Evolutionary conservation across 2,797 vertebrate species (phyloP), one percentile per base, ranked within the genome.

Genomic region (Psittacula derbiana): DNA sequence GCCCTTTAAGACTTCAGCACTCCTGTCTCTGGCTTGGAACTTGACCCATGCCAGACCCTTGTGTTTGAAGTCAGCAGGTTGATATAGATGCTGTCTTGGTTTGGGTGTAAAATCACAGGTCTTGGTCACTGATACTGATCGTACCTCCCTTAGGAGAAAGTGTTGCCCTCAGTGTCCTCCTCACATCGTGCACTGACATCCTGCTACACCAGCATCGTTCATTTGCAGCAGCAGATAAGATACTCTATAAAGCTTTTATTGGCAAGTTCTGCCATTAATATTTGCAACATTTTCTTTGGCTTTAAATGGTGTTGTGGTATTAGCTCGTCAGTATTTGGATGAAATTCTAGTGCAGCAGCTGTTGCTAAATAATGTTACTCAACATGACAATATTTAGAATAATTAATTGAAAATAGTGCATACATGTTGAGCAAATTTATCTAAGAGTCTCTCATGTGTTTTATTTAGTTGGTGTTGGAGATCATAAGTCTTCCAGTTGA

Each of bases 331-430:
- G 65, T 74, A 36, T 92, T 92, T 61, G 43, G 65, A 31, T 88
- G 91, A 83, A 80, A 93, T 64, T 82, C 61, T 74, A 88, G 57
- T 60, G 67, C 36, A 76, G 67, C 76, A 90, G 88, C 73, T 93
- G 52, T 87, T 91, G 44, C 69, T 93, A 78, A 94, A 78, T 69
- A 89, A 30, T 66, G 72, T 89, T 86, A 61, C 81, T 92, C 52
- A 89, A 14, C 0, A 0, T 96, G 93, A 61, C 65, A 80, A n/a
- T 92, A 62, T 85, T 93, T 91, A 74, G 79, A 82, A 64, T 64
- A 58, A 74, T 60, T 8, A 3, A 66, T 72, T 80, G 61, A 85
- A 93, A 93, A 74, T 65, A 79, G 47, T 52, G 24, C 7, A 3
- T 79, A 3, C 50, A 31, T 28, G 5, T 67, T 78, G 64, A 80